These are phyloP conservation scores for Rhagium mordax DNA, from an alignment of 2,888 invertebrate genomes.

Conservation along the genomic window DNA sequence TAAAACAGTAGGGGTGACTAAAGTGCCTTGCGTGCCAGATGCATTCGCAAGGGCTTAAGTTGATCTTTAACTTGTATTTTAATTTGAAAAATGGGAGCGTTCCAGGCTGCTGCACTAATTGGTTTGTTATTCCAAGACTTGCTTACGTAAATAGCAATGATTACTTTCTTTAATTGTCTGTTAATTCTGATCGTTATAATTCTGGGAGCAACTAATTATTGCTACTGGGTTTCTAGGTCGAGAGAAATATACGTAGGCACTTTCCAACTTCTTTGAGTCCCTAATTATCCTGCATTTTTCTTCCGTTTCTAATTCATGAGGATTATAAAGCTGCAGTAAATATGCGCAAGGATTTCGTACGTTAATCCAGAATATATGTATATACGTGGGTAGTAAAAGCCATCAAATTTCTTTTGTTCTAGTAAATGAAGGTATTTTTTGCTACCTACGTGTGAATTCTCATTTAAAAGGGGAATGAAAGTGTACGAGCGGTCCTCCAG, in stretches of 20 bases:
- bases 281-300: slow-evolving; percentile 32
- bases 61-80: not conserved
- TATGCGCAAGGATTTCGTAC: not conserved
- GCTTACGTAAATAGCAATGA: not conserved
- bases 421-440: slow-evolving; percentile 5
- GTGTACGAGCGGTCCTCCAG: too few species aligned
- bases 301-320: slow-evolving; percentile 29
- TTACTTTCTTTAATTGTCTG: too few species aligned
- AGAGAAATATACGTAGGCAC: slow-evolving; percentile 8
- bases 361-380: slow-evolving; percentile 21
- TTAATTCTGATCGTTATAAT: slow-evolving; percentile 2
- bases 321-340: slow-evolving; percentile 30
- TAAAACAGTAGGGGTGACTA: too few species aligned
- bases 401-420: not conserved
- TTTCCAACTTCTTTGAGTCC: slow-evolving; percentile 25
- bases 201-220: slow-evolving; percentile 9
- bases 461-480: not conserved
- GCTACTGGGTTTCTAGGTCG: slow-evolving; percentile 32
- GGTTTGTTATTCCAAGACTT: not conserved
- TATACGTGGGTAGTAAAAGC: not conserved
- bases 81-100: not conserved
- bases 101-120: not conserved
- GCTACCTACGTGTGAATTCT: not conserved
- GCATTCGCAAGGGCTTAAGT: too few species aligned
- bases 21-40: too few species aligned